Evolutionary conservation across 2,113 vertebrate genomes (phyloP), one percentile per base, ranked within the genome.

Genomic region (Limanda limanda): DNA sequence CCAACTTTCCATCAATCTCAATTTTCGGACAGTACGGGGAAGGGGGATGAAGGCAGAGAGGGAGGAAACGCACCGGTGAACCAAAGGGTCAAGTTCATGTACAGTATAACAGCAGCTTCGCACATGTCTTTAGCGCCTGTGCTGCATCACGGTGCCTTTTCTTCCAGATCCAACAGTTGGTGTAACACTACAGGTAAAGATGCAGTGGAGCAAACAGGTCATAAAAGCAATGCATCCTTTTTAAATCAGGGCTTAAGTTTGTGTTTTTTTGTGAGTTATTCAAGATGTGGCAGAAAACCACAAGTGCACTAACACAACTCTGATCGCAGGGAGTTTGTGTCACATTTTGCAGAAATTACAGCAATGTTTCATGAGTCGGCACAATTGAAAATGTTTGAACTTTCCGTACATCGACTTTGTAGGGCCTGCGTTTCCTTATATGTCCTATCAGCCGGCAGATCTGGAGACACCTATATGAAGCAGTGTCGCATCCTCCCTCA

Each of bases 1-100:
- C 25, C 66, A 79, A 77, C 70, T 51, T n/a, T 51, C 31, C n/a
- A 58, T 73, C 59, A 57, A 11, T 71, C 35, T 74, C 64, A 61
- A 9, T 56, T 42, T 51, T 51, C 51, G 68, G 62, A 70, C 68
- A 25, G 62, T 6, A 12, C 70, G 66, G 62, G 42, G 66, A 52
- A 63, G 23, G 69, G 12, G 25, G 73, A 71, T 71, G 45, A 58
- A 42, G 57, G 21, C 51, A 27, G 31, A n/a, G 65, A 51, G 51
- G 40, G 72, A 37, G 60, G 60, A 62, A 45, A 42, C 17, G 18
- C 67, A 45, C 52, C 59, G 40, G 18, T 37, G 71, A 47, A 18
- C 54, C 23, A 42, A n/a, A 12, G 67, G 35, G 57, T 77, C 65
- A 81, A 25, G 69, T 67, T 51, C 27, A 70, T 52, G 66, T 74